Percentiles rank a stretch among this genome's conserved stretches.
Evolutionary conservation across 2,888 invertebrate species (phyloP).

Genomic region (Rotaria magnacalcarata): DNA sequence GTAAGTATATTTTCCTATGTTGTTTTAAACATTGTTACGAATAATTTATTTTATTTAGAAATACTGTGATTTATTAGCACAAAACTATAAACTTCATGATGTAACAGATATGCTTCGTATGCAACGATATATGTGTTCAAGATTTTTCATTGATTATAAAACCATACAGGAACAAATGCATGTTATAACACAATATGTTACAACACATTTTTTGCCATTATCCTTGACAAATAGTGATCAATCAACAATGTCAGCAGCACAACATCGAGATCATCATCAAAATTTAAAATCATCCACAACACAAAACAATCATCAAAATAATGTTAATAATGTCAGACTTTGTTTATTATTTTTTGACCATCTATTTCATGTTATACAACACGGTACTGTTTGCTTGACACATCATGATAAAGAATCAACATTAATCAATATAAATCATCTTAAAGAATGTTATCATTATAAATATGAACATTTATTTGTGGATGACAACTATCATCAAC

Average conservation of each 20-base stretch:
- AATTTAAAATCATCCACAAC: not conserved
- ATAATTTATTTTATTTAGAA: slow-evolving; percentile 62
- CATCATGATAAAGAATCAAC: slow-evolving; percentile 16
- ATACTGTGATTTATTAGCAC: slow-evolving; percentile 92
- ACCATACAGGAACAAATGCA: slow-evolving; percentile 86
- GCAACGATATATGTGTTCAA: slow-evolving; percentile 98
- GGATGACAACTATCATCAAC: not conserved
- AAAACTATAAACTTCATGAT: slow-evolving; percentile 82
- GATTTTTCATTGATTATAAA: slow-evolving; percentile 99
- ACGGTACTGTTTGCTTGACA: not conserved
- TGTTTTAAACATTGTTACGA: not conserved
- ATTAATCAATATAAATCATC: not conserved
- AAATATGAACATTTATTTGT: not conserved
- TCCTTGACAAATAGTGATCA: not conserved
- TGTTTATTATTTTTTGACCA: slow-evolving; percentile 1
- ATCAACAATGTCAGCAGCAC: not conserved
- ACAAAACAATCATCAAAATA: not conserved
- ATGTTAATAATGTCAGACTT: not conserved
- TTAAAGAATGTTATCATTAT: not conserved
- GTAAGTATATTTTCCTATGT: not conserved
- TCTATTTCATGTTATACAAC: not conserved
- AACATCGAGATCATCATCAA: not conserved
- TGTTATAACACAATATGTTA: slow-evolving; percentile 90
- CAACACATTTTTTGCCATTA: slow-evolving; percentile 75
- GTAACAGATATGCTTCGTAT: slow-evolving; percentile 69